Evolutionary conservation across 92 coral and sea anemone species (phyloP).

Genomic region (Parazoanthus atlanticus): DNA sequence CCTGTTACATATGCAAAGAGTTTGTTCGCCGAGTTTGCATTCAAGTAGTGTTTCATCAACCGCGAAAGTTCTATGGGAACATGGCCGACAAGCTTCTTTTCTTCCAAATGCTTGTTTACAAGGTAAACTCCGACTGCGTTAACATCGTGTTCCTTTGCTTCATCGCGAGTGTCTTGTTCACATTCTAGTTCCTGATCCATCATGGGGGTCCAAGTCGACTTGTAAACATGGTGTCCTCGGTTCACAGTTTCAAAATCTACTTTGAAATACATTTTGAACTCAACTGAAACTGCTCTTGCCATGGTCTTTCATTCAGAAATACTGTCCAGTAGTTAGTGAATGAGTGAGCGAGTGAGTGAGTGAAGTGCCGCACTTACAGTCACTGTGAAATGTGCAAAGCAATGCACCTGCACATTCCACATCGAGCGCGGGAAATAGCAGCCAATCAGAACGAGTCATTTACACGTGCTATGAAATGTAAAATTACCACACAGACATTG

Average conservation of each 20-base stretch:
- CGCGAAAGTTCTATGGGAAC: conserved; percentile 46
- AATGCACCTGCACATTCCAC: conserved; percentile 47
- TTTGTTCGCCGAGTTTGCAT: conserved; percentile 48
- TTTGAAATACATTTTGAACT: conserved; percentile 19
- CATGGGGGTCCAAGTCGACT: conserved; percentile 55
- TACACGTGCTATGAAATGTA: conserved; percentile 34
- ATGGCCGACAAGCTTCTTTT: conserved; percentile 46
- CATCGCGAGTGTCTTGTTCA: conserved; percentile 50
- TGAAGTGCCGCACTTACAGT: conserved; percentile 44
- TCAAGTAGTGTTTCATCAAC: conserved; percentile 40
- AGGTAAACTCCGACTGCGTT: conserved; percentile 47
- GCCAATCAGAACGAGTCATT: conserved; percentile 41
- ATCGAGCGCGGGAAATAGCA: conserved; percentile 35
- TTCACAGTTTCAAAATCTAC: conserved; percentile 40
- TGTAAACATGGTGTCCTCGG: conserved; percentile 60
- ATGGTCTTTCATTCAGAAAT: conserved; percentile 13
- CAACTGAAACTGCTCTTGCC: conserved; percentile 23
- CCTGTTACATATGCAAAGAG: conserved; percentile 46
- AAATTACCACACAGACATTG: conserved; percentile 21
- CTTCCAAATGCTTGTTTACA: conserved; percentile 42
- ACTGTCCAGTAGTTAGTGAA: conserved; percentile 46
- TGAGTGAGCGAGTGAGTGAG: neutral
- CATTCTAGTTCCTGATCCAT: conserved; percentile 69
- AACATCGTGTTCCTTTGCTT: conserved; percentile 51
- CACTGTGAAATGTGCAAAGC: conserved; percentile 48